Base-by-base conservation (phyloP, 2,888 invertebrate species). In the Megastigmus dorsalis region DNA sequence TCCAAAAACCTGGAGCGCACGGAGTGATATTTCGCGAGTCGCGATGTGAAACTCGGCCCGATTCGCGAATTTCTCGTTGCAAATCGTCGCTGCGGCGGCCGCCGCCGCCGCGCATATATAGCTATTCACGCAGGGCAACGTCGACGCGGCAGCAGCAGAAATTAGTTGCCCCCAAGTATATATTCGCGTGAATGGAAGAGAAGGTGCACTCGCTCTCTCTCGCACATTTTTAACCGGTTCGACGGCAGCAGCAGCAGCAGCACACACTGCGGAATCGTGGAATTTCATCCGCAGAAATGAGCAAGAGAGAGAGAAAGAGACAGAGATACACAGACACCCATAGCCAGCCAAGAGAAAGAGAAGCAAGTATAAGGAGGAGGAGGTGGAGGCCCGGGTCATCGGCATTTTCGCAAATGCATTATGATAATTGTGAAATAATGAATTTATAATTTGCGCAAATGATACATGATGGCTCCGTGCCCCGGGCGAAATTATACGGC, bases 351-450 rank as follows among this genome's bases (percentile, higher is more conserved):
- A 30, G 15, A 33, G 7, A n/a, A n/a, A n/a, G 30, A 57, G 59
- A 28, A 43, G 18, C n/a, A n/a, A n/a, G n/a, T n/a, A n/a, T n/a
- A n/a, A 36, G 0, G 48, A 23, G 13, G 28, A 18, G 10, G 15
- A 28, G 41, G 36, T 6, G 72, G 68, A 63, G 72, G 78, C 75
- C 70, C 76, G 77, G 80, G 79, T 82, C 82, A 83, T 81, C 82
- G 82, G 80, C 77, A 79, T 83, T 83, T 84, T 83, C 80, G 78
- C 83, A 83, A 85, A 85, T 86, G 83, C 84, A 84, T 86, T 84
- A 84, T 83, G 82, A 86, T 86, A 85, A 86, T 86, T 85, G 84
- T 84, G 84, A 84, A 85, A 86, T 87, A 86, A 86, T 85, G 87
- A 86, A 86, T 86, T 86, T 86, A 86, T 85, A 86, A 86, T 86